phyloP scores from a whole-genome alignment of 2,888 invertebrate species.

The Megalurothrips usitatus region DNA sequence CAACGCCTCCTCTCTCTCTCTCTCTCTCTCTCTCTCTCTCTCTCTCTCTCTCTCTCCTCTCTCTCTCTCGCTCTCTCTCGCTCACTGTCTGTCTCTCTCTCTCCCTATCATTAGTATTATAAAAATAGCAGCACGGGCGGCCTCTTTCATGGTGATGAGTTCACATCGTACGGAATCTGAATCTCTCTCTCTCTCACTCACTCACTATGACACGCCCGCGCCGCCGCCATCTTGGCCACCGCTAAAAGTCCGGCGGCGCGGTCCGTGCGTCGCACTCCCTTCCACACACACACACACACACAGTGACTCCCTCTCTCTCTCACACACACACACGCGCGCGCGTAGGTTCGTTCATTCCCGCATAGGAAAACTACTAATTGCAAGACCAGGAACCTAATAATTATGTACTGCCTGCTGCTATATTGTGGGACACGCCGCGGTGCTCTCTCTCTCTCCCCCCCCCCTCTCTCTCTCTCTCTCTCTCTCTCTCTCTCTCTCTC shows the following conservation, averaged over 20 bases:
- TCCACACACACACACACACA: neutral
- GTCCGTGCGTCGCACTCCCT: neutral
- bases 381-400: slow-evolving; percentile 15
- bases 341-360: neutral
- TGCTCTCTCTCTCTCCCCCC: slow-evolving; percentile 35
- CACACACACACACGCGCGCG: neutral
- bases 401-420: slow-evolving; percentile 22
- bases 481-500: slow-evolving; percentile 29
- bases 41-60: too few species aligned
- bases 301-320: neutral
- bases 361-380: slow-evolving; percentile 26
- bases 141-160: too few species aligned
- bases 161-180: too few species aligned
- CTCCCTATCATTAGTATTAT: too few species aligned
- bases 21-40: too few species aligned
- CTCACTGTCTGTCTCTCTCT: too few species aligned
- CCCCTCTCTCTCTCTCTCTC: slow-evolving; percentile 35
- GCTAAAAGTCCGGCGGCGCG: too few species aligned
- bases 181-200: too few species aligned
- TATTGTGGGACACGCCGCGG: slow-evolving; percentile 35
- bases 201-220: too few species aligned
- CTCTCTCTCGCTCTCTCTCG: too few species aligned
- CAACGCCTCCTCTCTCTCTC: neutral
- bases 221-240: too few species aligned
- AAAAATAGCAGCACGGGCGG: too few species aligned